phyloP scores from a whole-genome alignment of 2,888 invertebrate species.

The Leptopterna dolabrata region DNA sequence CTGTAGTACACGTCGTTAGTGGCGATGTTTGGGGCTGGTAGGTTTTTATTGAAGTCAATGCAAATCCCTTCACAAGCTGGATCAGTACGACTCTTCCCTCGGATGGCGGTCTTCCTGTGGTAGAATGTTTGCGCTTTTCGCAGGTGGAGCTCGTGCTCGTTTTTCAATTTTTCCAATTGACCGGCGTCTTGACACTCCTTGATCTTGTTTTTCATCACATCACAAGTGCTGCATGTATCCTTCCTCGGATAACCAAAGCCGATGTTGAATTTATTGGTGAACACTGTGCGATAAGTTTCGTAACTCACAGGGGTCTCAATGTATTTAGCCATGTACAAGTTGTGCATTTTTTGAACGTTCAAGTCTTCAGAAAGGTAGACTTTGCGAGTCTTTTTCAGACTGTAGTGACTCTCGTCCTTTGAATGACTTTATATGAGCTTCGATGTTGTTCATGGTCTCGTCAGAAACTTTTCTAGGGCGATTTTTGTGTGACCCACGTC shows the following conservation, averaged over 20 bases:
- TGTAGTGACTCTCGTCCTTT: constrained; percentile 6
- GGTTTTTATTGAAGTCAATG: constrained; percentile 58
- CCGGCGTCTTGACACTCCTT: not conserved
- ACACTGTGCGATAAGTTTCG: constrained; percentile 18
- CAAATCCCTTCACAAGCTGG: constrained; percentile 25
- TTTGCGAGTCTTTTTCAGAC: constrained; percentile 4
- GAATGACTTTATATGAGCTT: not conserved
- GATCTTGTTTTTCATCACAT: not conserved
- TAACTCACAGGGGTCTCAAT: not conserved
- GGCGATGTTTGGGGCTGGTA: constrained; percentile 55
- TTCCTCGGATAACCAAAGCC: constrained; percentile 28
- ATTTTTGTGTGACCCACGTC: constrained; percentile 14
- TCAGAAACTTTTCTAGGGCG: constrained; percentile 23
- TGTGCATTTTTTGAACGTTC: constrained; percentile 16
- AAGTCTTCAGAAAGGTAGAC: constrained; percentile 36
- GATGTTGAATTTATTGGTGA: constrained; percentile 12
- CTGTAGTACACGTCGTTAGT: constrained; percentile 58
- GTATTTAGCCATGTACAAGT: not conserved
- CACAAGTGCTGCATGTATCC: constrained; percentile 45
- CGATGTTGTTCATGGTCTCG: not conserved
- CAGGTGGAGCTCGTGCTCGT: not conserved
- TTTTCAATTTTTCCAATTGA: not conserved
- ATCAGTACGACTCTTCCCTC: not conserved
- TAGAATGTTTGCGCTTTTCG: constrained; percentile 38
- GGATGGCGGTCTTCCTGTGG: not conserved